Evolutionary conservation across 2,888 invertebrate genomes (phyloP).

Genomic region (Branchellion lobata): DNA sequence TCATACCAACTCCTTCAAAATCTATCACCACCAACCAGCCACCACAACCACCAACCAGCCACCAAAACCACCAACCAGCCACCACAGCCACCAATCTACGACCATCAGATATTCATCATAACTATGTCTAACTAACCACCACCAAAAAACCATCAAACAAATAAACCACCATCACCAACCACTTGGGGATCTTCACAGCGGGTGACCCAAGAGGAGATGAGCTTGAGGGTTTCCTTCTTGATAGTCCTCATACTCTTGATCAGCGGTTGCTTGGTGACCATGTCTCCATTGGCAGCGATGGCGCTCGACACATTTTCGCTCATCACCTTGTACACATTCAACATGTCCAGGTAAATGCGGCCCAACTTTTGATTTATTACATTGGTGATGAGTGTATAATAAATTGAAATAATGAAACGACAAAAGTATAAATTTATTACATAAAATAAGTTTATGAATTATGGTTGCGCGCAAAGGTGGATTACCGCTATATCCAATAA

Average conservation of each 20-base stretch:
- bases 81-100: neutral
- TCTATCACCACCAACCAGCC: no score
- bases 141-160: neutral
- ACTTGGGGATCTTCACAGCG: conserved; percentile 78
- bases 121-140: no score
- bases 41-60: neutral
- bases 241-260: conserved; percentile 98
- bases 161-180: conserved; percentile 52
- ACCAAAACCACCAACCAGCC: neutral
- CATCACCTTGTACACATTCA: conserved; percentile 91
- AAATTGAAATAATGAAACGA: no score
- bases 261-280: conserved; percentile 93
- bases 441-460: no score
- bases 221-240: conserved; percentile 93
- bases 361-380: no score
- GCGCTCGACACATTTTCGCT: conserved; percentile 69
- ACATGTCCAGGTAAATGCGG: conserved; percentile 95
- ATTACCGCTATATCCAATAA: no score
- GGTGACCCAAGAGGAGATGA: conserved; percentile 94
- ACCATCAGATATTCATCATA: neutral
- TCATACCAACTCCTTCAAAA: no score
- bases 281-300: conserved; percentile 88
- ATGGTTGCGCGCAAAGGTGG: no score
- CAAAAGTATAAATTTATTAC: no score
- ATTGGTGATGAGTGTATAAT: no score